Conservation (phyloP, 2,113 vertebrate genomes). For the Anguilla japonica region DNA sequence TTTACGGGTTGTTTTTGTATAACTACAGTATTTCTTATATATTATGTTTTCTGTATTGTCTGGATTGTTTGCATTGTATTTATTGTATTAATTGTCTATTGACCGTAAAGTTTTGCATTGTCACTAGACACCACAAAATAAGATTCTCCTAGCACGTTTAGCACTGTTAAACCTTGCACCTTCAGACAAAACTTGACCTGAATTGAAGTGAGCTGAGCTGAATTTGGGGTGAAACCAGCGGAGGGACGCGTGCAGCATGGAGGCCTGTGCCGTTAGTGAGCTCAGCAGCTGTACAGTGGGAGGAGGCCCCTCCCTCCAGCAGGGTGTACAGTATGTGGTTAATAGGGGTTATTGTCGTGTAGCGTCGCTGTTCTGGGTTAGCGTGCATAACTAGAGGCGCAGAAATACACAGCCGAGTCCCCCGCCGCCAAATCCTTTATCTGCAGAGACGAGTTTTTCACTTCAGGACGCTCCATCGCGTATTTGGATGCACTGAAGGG, state of each 20-base stretch:
- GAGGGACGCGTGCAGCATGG: neutral
- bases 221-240: slow-evolving; percentile 14
- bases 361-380: slow-evolving; percentile 17
- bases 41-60: too few relatives aligned
- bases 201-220: too few relatives aligned
- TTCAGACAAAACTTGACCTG: too few relatives aligned
- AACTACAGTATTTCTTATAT: too few relatives aligned
- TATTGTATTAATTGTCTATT: too few relatives aligned
- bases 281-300: neutral
- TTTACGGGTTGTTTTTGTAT: too few relatives aligned
- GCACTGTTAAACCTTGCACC: too few relatives aligned
- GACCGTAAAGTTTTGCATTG: too few relatives aligned
- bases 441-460: slow-evolving; percentile 18
- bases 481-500: slow-evolving; percentile 31
- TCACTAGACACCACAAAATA: too few relatives aligned
- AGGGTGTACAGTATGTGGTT: neutral
- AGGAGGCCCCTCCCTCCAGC: too few relatives aligned
- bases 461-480: slow-evolving; percentile 33
- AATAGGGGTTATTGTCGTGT: slow-evolving; percentile 35
- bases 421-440: slow-evolving; percentile 12
- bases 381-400: slow-evolving; percentile 38
- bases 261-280: neutral
- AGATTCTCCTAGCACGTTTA: too few relatives aligned
- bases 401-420: slow-evolving; percentile 46
- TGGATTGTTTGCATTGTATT: too few relatives aligned